Base-by-base conservation (phyloP, 2,113 vertebrate species). In the Monopterus albus region DNA sequence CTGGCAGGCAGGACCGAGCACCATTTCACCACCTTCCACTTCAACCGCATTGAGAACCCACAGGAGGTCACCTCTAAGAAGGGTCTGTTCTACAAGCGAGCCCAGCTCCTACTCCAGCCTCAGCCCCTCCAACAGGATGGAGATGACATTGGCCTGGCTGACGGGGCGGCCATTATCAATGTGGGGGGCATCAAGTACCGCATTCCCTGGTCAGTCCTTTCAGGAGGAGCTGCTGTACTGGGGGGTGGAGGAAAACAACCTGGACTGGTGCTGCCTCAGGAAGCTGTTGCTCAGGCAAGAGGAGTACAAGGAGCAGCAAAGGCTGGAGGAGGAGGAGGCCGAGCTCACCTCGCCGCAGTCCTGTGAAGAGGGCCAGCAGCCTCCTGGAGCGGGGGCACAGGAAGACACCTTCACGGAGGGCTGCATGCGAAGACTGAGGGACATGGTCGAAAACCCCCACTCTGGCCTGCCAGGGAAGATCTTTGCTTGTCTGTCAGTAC, bases 191-290 rank as follows among this genome's bases (percentile, higher is more conserved):
- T 97, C 85, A 93, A 95, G 60, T 97, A 97, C 89, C 91, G 91
- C 81, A 94, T 99, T 84, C 96, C 96, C 7, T 99, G 97, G 97
- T 95, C 95, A 35, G 62, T 97, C 97, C 33, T 99, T 99, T 88
- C 96, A 96, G 89, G 96, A 98, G 87, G 97, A 98, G 87, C 94
- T 99, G 67, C 91, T 96, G 72, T 99, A 99, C 91, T 98, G 97
- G 97, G 96, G 96, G 12, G 93, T 98, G 85, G 96, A 97, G 91
- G 96, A 98, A 86, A 91, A 94, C 65, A 94, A 93, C 67, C 90
- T 98, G 83, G 97, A 97, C 83, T 95, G 96, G 95, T 99, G 96
- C 91, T 98, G 97, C 82, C 94, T 95, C 64, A 93, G 96, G 52
- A 95, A 96, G 75, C 87, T 98, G 78, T 91, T 90, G 15, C 93